These are phyloP conservation scores for Bhutanitis thaidina DNA, from an alignment of 2,888 invertebrate species.

Conservation along the genomic window DNA sequence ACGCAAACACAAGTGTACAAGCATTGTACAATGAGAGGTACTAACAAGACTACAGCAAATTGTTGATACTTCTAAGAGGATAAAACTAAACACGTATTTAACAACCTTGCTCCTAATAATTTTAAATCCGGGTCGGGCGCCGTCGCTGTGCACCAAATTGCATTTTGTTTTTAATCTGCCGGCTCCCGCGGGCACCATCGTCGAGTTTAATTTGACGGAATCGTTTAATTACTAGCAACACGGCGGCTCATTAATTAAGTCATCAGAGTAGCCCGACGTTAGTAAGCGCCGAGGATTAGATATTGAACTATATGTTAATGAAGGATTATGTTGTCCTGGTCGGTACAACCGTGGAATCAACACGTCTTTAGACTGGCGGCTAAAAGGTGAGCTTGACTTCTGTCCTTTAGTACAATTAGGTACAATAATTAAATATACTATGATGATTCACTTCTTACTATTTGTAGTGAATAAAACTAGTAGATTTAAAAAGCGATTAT, in stretches of 20 bases:
- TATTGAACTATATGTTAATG: slow-evolving; percentile 57
- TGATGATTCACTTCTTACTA: too few relatives aligned
- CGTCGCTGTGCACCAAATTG: slow-evolving; percentile 51
- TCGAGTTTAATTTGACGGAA: slow-evolving; percentile 69
- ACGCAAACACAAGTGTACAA: too few relatives aligned
- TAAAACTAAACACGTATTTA: slow-evolving; percentile 18
- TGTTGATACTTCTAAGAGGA: too few relatives aligned
- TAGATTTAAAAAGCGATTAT: too few relatives aligned
- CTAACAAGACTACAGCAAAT: too few relatives aligned
- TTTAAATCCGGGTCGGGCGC: slow-evolving; percentile 38
- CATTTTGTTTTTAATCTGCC: slow-evolving; percentile 71
- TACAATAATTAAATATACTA: too few relatives aligned
- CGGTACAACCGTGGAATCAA: slow-evolving; percentile 28
- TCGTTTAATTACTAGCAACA: slow-evolving; percentile 74
- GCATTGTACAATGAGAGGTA: not conserved
- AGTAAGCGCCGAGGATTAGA: slow-evolving; percentile 58
- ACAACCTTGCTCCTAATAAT: slow-evolving; percentile 36
- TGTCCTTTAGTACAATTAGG: too few relatives aligned
- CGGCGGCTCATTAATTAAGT: slow-evolving; percentile 76
- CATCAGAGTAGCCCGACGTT: slow-evolving; percentile 67
- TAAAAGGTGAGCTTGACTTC: not conserved
- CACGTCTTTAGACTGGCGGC: slow-evolving; percentile 18
- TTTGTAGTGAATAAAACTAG: too few relatives aligned
- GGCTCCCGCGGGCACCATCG: slow-evolving; percentile 56
- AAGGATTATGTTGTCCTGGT: slow-evolving; percentile 47